Conservation (phyloP, 2,797 vertebrate genomes). For the Falco biarmicus region DNA sequence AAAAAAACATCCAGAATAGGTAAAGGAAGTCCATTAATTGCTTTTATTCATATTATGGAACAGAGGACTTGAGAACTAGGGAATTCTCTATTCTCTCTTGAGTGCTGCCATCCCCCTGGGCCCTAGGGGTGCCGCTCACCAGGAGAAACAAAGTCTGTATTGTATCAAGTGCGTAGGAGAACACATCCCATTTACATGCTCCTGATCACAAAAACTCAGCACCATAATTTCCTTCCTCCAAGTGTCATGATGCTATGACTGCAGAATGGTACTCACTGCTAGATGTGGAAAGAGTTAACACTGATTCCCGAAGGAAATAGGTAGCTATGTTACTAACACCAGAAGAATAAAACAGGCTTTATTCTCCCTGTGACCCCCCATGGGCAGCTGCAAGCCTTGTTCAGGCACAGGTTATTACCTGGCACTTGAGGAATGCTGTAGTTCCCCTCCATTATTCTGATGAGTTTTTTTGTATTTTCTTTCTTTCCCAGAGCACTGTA, state of each 20-base stretch:
- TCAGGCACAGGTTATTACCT: constrained; percentile 31
- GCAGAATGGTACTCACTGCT: not conserved
- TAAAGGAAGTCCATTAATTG: not conserved
- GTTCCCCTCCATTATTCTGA: constrained; percentile 51
- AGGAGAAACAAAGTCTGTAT: not conserved
- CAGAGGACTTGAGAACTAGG: not conserved
- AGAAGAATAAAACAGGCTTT: not conserved
- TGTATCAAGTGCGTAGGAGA: not conserved
- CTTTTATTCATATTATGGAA: not conserved
- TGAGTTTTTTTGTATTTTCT: constrained; percentile 17
- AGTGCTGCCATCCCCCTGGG: not conserved
- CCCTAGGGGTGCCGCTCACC: not conserved
- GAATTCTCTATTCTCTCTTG: not conserved
- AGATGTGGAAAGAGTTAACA: constrained; percentile 4
- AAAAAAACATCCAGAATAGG: not conserved
- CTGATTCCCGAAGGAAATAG: not conserved
- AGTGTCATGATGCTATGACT: not conserved
- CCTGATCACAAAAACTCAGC: not conserved
- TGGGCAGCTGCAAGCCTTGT: not conserved
- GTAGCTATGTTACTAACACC: not conserved
- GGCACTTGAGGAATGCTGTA: constrained; percentile 38
- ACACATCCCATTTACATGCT: not conserved
- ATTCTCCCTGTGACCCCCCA: not conserved
- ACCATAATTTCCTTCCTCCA: not conserved
- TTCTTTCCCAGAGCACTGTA: not conserved